Base-by-base conservation (phyloP, 2,797 vertebrate species). In the Nyctibius grandis region DNA sequence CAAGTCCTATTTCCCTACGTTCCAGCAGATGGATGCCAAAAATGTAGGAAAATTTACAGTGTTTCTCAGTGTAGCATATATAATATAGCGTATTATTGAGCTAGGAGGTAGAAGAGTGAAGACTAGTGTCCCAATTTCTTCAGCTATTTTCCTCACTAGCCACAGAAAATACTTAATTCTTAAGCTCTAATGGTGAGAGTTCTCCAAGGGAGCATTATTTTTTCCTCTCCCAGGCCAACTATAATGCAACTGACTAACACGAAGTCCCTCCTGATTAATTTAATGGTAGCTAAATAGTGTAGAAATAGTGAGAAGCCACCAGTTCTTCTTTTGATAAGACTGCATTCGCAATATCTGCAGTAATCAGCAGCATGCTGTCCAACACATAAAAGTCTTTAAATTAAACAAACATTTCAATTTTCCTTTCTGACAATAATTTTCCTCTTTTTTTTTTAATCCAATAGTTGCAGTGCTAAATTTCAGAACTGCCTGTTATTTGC, bases 211-310 rank as follows among this genome's bases (percentile, higher is more conserved):
- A 90, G 82, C 17, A 50, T 91, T 91, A 91, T 70, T 95, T 92
- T 94, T 85, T 50, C 64, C 45, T 95, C 42, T 80, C 77, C 25
- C 31, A 80, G 59, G 75, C 82, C 29, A 75, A 50, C 40, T 67
- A 34, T 89, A 94, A 60, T 38, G 29, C 63, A 94, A 63, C 65
- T 96, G 84, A 81, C 91, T 91, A 84, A 61, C 59, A 70, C 72
- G 69, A 95, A 91, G 65, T 94, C 80, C 87, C 75, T 95, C 64
- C 81, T 88, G 94, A 85, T 78, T 78, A 95, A 95, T 97, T 96
- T 95, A 95, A 83, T 88, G 89, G 79, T 47, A 88, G 60, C 75
- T 86, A 96, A 96, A 76, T 75, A 93, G 90, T 95, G 91, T 86
- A 95, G 94, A 94, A 96, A 96, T 90, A 89, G 91, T 64, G 54